Percentiles rank a stretch among this genome's conserved stretches.
phyloP scores from a whole-genome alignment of 2,797 vertebrate genomes.

The Xiphophorus birchmanni region DNA sequence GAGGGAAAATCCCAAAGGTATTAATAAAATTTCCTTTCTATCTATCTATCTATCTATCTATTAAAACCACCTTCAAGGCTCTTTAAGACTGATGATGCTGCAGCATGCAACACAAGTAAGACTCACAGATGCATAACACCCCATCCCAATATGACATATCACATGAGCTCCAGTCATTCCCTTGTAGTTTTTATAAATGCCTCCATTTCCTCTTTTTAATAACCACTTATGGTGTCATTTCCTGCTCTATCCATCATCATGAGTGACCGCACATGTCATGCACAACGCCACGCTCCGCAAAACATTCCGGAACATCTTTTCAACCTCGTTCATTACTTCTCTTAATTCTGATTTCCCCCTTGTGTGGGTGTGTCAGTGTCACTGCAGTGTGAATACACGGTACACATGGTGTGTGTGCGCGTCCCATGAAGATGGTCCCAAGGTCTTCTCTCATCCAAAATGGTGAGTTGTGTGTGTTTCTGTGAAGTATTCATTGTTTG shows the following conservation, averaged over 20 bases:
- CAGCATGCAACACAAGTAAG: conserved; percentile 33
- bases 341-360: conserved; percentile 13
- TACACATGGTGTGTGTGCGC: conserved; percentile 9
- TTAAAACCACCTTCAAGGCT: conserved; percentile 20
- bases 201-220: conserved; percentile 79
- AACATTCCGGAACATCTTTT: conserved; percentile 52
- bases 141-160: conserved; percentile 49
- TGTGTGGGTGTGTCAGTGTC: conserved; percentile 20
- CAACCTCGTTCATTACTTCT: conserved; percentile 24
- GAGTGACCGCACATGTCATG: conserved; percentile 57
- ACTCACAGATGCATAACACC: conserved; percentile 62
- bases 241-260: conserved; percentile 74
- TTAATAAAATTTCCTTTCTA: too few relatives aligned
- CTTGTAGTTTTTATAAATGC: conserved; percentile 69
- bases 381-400: conserved; percentile 2
- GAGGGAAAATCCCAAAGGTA: too few relatives aligned
- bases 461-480: conserved; percentile 30
- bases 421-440: conserved; percentile 37
- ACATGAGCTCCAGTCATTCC: conserved; percentile 47
- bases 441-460: conserved; percentile 59
- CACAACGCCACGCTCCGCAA: conserved; percentile 53
- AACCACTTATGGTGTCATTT: conserved; percentile 81
- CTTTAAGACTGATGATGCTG: conserved; percentile 48
- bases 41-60: too few relatives aligned
- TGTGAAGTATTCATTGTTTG: conserved; percentile 45